phyloP scores from a whole-genome alignment of 35 echinoderm and acorn worm species.

The Strongylocentrotus purpuratus region DNA sequence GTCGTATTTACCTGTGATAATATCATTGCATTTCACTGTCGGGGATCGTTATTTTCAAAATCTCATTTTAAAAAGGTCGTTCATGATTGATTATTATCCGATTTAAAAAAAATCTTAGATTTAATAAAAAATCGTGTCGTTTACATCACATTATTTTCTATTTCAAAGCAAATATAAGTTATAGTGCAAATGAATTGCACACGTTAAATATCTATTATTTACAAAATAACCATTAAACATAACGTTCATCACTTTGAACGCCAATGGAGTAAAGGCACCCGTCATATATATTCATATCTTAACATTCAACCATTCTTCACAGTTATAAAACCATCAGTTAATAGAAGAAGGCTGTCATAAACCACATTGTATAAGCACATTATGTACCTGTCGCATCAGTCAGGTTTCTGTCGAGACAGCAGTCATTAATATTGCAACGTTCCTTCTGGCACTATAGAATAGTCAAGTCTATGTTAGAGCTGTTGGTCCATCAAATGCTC shows the following conservation, averaged over 20 bases:
- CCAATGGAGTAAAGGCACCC: neutral
- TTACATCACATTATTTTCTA: neutral
- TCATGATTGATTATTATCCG: neutral
- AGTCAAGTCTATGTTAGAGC: neutral
- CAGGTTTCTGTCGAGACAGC: neutral
- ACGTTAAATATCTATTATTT: slow-evolving; percentile 6
- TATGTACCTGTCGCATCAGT: neutral
- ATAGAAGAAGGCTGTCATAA: neutral
- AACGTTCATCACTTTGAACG: neutral
- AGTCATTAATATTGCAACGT: slow-evolving; percentile 44
- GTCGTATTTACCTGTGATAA: neutral
- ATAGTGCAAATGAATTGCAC: neutral
- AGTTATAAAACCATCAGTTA: neutral
- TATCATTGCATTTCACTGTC: neutral
- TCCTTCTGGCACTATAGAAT: slow-evolving; percentile 23
- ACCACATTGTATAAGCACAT: neutral
- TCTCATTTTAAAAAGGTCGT: neutral
- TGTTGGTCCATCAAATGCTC: slow-evolving; percentile 33
- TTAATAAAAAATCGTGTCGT: neutral
- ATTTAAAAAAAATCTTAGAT: neutral
- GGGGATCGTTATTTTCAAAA: neutral
- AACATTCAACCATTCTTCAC: neutral
- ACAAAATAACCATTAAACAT: neutral
- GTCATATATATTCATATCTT: neutral
- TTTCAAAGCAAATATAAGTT: neutral